These are phyloP conservation scores for Linurgus olivaceus DNA, from an alignment of 2,797 vertebrate genomes.

Conservation along the genomic window DNA sequence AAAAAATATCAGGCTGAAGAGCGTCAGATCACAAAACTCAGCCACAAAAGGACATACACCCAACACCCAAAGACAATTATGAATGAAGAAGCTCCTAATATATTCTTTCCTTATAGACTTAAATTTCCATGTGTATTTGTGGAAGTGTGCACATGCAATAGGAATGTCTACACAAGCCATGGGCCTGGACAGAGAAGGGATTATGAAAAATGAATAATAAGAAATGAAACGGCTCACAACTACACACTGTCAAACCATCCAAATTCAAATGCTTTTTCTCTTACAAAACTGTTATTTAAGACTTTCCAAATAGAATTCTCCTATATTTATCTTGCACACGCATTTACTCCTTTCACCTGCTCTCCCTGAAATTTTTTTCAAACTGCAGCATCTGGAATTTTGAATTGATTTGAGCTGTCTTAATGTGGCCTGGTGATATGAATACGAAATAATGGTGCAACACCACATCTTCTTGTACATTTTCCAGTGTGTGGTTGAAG, in stretches of 20 bases:
- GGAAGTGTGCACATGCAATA: background rate
- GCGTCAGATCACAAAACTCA: background rate
- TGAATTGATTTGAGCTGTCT: background rate
- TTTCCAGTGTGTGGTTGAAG: background rate
- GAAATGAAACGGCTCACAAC: background rate
- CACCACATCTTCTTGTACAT: background rate
- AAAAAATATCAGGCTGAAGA: background rate
- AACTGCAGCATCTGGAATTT: background rate
- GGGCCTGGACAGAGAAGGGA: background rate
- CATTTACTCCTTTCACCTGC: constrained; percentile 8
- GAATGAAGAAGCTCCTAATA: background rate
- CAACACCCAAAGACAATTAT: background rate
- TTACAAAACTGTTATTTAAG: background rate
- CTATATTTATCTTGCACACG: rapidly evolving
- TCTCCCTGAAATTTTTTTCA: background rate
- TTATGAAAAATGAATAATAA: background rate
- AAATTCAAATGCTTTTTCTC: background rate
- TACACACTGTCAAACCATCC: background rate
- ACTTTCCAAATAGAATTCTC: background rate
- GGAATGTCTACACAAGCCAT: background rate
- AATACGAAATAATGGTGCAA: background rate
- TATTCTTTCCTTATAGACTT: background rate
- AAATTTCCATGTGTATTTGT: background rate
- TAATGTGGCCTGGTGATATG: background rate
- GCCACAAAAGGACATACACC: background rate